These are phyloP conservation scores for Peucedramus taeniatus DNA, from an alignment of 2,113 vertebrate genomes.

Conservation along the genomic window DNA sequence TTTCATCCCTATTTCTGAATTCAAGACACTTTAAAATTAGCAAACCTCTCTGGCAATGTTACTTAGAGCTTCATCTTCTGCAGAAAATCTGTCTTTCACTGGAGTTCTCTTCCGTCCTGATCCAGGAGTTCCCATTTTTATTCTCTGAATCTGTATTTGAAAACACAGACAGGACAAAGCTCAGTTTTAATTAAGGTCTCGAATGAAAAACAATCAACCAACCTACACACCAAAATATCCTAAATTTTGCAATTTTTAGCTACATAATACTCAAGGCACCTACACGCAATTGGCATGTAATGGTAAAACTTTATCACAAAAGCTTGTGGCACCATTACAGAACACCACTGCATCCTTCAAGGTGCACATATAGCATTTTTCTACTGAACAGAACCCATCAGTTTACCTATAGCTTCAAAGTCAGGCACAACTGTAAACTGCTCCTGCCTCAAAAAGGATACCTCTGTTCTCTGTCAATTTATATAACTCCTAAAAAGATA, in stretches of 20 bases:
- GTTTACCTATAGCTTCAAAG: background rate
- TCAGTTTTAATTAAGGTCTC: conserved; percentile 7
- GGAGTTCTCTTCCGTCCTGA: conserved; percentile 94
- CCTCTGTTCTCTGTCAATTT: background rate
- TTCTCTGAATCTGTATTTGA: conserved; percentile 38
- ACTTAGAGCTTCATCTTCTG: conserved; percentile 95
- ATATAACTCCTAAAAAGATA: background rate
- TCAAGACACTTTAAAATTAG: background rate
- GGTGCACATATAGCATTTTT: background rate
- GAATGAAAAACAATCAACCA: conserved; percentile 15
- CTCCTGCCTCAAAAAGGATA: background rate
- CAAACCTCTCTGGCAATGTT: conserved; percentile 94
- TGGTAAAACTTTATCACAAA: background rate
- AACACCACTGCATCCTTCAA: background rate
- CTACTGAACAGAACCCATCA: background rate
- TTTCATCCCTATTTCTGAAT: background rate
- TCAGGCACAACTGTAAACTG: background rate
- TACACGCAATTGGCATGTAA: background rate
- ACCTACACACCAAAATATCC: background rate
- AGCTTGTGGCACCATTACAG: background rate
- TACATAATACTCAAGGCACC: background rate
- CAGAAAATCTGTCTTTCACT: conserved; percentile 95
- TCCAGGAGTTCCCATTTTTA: conserved; percentile 93
- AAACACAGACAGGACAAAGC: background rate
- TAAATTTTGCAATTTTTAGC: background rate